Base-by-base conservation (phyloP, 2,888 invertebrate genomes). In the Escarpia spicata region DNA sequence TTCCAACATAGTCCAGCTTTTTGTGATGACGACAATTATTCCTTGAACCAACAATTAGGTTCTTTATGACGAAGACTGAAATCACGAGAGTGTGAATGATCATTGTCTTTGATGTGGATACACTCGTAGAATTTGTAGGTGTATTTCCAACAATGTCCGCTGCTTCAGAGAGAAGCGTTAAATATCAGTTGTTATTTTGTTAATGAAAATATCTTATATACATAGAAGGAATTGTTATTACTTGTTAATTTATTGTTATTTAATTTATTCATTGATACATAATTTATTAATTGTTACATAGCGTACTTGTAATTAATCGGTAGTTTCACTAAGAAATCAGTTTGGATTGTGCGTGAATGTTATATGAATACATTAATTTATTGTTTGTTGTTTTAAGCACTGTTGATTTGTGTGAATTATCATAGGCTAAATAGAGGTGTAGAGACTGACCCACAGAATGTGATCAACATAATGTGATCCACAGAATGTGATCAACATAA, bases 231-330 rank as follows among this genome's bases (percentile, higher is more conserved):
- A 3, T 15, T 75, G 75, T 15, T 75, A 75, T n/a, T 75, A 75
- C 15, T 75, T 75, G 75, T 75, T 75, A 75, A 75, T 75, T 75
- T 75, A 75, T 75, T 52, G 12, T 12, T 4, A 26, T 19, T 60
- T 60, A 60, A 60, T 60, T 75, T 75, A 75, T 37, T 37, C 37
- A 37, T 52, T 52, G 12, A 26, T n/a, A 75, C 75, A 19, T 75
- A 75, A 75, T 75, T 75, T 75, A 75, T 75, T 75, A 75, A 75
- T 75, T 75, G n/a, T 75, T 75, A n/a, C 75, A 75, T n/a, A 75
- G 75, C 26, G 26, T n/a, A 75, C 52, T 75, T 75, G 75, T 75
- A 75, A 75, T 75, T 75, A 75, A 75, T 75, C 52, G 12, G 12
- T 52, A 52, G 52, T 52, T 52, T 52, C 52, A 52, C 52, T 52